Percentiles rank a stretch among this genome's conserved stretches.
These are phyloP conservation scores for Ondatra zibethicus DNA, from an alignment of 2,113 vertebrate genomes.

Conservation along the genomic window DNA sequence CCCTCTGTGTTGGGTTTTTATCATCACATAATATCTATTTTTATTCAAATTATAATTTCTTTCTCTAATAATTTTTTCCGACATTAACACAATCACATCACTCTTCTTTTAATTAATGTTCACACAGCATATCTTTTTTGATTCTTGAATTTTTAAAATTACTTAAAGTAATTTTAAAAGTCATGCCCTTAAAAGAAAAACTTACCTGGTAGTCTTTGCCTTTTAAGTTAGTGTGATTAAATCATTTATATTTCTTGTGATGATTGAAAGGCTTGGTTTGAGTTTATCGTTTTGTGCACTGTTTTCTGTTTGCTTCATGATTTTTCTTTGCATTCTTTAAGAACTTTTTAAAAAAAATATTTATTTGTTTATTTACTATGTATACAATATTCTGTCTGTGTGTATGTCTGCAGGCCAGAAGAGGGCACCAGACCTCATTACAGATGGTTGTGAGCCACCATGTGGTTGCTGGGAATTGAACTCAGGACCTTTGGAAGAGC, in stretches of 20 bases:
- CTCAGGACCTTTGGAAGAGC: too few relatives aligned
- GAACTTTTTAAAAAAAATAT: too few relatives aligned
- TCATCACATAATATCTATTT: not conserved
- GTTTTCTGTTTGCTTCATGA: not conserved
- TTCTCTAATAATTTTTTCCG: not conserved
- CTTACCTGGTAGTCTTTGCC: not conserved
- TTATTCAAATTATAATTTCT: not conserved
- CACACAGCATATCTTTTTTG: not conserved
- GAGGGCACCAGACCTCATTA: too few relatives aligned
- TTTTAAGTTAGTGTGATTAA: not conserved
- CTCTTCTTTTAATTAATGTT: not conserved
- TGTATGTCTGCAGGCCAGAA: too few relatives aligned
- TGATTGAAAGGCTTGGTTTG: not conserved
- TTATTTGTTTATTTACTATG: too few relatives aligned
- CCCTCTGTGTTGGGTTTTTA: not conserved
- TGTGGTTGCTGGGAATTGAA: too few relatives aligned
- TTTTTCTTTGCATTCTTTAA: not conserved
- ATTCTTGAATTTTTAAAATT: not conserved
- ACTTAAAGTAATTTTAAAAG: not conserved
- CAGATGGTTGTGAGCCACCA: too few relatives aligned
- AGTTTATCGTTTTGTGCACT: not conserved
- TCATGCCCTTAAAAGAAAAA: not conserved
- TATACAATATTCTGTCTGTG: too few relatives aligned
- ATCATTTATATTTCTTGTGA: not conserved
- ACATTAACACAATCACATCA: not conserved